Evolutionary conservation across 2,797 vertebrate species (phyloP).

Genomic region (Picus viridis): DNA sequence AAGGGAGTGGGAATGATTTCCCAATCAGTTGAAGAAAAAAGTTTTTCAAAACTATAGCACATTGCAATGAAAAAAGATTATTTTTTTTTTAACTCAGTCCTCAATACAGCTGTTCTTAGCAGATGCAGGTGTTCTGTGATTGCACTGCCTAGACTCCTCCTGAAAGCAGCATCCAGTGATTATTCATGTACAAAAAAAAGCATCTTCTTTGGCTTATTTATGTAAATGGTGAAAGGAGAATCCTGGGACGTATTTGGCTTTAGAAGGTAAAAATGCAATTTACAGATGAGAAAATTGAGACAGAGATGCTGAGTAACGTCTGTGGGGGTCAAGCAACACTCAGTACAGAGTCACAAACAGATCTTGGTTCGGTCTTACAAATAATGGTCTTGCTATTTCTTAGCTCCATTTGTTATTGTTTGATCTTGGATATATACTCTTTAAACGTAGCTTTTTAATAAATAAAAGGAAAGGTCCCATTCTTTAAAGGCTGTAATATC

Average conservation of each 20-base stretch:
- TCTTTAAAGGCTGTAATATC: neutral
- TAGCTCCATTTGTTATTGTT: neutral
- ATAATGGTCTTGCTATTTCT: neutral
- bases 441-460: neutral
- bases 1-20: slow-evolving; percentile 1
- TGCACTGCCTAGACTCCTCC: neutral
- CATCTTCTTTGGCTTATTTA: neutral
- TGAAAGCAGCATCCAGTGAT: neutral
- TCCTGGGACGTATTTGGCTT: neutral
- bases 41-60: neutral
- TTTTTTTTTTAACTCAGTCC: neutral
- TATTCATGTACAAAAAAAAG: neutral
- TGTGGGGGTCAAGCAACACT: neutral
- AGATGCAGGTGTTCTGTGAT: neutral
- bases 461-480: neutral
- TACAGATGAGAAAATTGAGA: neutral
- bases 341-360: neutral
- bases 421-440: neutral
- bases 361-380: neutral
- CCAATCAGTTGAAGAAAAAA: neutral
- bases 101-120: neutral
- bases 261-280: neutral
- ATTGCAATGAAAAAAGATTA: neutral
- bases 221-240: neutral
- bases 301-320: neutral